Conservation (phyloP, 2,888 invertebrate genomes). For the Willowsia nigromaculata region DNA sequence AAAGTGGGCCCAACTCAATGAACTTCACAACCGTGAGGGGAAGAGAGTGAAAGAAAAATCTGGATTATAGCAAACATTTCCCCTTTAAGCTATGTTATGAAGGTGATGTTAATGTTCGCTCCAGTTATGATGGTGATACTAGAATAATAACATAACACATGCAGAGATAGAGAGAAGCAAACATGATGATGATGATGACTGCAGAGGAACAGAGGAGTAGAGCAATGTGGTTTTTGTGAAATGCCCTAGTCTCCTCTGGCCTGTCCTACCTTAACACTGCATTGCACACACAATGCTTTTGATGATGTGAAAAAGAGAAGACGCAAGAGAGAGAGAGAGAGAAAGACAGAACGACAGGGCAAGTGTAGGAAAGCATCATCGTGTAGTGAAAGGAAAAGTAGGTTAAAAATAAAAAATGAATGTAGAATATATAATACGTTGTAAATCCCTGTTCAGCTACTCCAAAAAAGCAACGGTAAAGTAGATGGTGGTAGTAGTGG, state of each 20-base stretch:
- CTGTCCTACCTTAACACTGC: constrained; percentile 50
- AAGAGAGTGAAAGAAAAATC: constrained; percentile 3
- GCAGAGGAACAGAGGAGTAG: constrained; percentile 3
- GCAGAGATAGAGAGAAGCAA: not conserved
- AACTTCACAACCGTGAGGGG: not conserved
- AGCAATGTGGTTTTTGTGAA: not conserved
- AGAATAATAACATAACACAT: not conserved
- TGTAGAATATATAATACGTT: constrained; percentile 54
- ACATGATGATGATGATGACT: not conserved
- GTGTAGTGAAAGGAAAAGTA: constrained; percentile 43
- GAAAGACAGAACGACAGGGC: not conserved
- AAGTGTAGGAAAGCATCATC: not conserved
- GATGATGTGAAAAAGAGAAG: constrained; percentile 40
- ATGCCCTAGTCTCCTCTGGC: not conserved
- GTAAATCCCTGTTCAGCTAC: constrained; percentile 55
- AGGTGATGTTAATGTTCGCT: not conserved
- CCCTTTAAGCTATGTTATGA: not conserved
- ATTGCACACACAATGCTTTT: constrained; percentile 21
- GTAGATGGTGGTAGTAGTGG: constrained; percentile 1
- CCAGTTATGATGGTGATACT: not conserved
- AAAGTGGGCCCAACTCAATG: constrained; percentile 4
- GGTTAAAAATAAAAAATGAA: constrained; percentile 64
- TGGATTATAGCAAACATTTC: constrained; percentile 15
- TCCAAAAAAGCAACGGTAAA: not conserved
- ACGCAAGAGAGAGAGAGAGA: not conserved